These are phyloP conservation scores for Hypercompe scribonia DNA, from an alignment of 2,888 invertebrate species.

Conservation along the genomic window DNA sequence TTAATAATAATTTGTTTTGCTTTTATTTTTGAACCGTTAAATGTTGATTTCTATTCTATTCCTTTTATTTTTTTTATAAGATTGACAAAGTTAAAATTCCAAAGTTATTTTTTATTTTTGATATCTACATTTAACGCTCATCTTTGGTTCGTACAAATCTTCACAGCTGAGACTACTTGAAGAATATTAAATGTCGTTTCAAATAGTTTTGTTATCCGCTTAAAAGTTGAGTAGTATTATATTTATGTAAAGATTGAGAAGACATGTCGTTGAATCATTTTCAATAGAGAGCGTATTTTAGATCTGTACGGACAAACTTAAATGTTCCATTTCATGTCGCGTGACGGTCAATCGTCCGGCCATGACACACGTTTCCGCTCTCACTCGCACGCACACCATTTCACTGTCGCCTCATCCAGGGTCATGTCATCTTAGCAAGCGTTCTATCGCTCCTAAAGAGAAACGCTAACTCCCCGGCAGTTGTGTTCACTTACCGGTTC, in stretches of 20 bases:
- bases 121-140: conserved; percentile 48
- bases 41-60: conserved; percentile 29
- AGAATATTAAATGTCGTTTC: not conserved
- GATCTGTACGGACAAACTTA: conserved; percentile 46
- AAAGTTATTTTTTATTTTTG: conserved; percentile 1
- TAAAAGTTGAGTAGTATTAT: not conserved
- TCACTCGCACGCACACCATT: conserved; percentile 84
- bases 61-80: not conserved
- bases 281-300: conserved; percentile 7
- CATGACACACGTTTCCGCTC: conserved; percentile 84
- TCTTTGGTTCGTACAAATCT: conserved; percentile 40
- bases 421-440: conserved; percentile 61
- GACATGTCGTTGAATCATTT: not conserved
- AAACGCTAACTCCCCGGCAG: not conserved
- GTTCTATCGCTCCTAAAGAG: conserved; percentile 57
- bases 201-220: not conserved
- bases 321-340: conserved; percentile 68
- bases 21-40: conserved; percentile 43
- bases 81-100: not conserved
- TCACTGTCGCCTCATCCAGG: conserved; percentile 82
- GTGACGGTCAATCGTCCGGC: conserved; percentile 76
- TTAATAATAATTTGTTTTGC: conserved; percentile 26
- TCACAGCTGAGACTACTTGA: not conserved
- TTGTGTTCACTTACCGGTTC: conserved; percentile 1
- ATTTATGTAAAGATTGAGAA: not conserved